Base-by-base conservation (phyloP, 2,888 invertebrate species). In the Phymatocera aterrima region DNA sequence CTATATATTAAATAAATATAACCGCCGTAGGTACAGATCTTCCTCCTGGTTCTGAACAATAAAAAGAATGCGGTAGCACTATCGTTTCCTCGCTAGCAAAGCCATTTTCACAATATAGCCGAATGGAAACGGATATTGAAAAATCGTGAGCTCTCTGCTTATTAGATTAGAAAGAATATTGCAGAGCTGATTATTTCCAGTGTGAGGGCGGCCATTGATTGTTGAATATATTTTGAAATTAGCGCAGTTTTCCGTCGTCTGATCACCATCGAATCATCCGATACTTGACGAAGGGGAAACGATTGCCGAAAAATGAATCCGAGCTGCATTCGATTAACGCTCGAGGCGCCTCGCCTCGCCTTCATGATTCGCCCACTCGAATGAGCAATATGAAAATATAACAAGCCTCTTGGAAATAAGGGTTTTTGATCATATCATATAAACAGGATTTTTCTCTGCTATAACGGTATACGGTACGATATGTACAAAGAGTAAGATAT, bases 1-100 rank as follows among this genome's bases (percentile, higher is more conserved):
- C 37, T 34, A 54, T 79, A 81, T 82, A 85, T 86, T 85, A 84
- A 85, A 85, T 83, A 85, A 85, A 86, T 85, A 84, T 77, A 80
- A 77, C 70, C 74, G 60, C 78, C 74, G 78, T 57, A 10, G 54
- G 57, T 57, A 60, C 54, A 60, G 75, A 54, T 75, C 31, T 60
- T 60, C 40, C 40, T 21, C 57, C 40, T 48, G 12, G 40, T 24
- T 40, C 24, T 75, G 46, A 40, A 75, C 40, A 57, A 75, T 60
- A 60, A 75, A 75, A 72, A 34, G 72, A 51, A 72, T 24, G 60
- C 18, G 6, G 51, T 15, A 18, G 12, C 18, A 51, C 51, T 51
- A 18, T 64, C 61, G 37, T 37, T 37, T 37, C 8, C 61, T 18
- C n/a, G 34, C 18, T n/a, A 34, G n/a, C 8, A 37, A 37, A 37